phyloP scores from a whole-genome alignment of 2,888 invertebrate species.

The Barypeithes pellucidus region DNA sequence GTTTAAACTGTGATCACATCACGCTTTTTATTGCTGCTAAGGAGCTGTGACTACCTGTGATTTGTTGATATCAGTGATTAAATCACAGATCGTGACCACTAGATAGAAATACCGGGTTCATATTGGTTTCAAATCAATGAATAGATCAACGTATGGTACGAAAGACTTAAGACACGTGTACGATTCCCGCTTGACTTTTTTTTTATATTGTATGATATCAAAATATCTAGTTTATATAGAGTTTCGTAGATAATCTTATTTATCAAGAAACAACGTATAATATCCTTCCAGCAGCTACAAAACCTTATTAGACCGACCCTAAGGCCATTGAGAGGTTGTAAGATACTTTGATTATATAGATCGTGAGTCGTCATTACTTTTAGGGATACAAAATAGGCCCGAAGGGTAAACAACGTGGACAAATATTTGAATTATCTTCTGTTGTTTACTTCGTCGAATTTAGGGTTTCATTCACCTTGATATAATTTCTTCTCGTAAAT shows the following conservation, averaged over 20 bases:
- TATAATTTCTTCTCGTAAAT: neutral
- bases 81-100: too few species aligned
- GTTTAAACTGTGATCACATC: too few species aligned
- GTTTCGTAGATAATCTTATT: neutral
- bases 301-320: neutral
- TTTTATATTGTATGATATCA: too few species aligned
- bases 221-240: too few species aligned
- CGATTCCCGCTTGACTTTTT: too few species aligned
- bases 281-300: neutral
- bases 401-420: neutral
- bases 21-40: too few species aligned
- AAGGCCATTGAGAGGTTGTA: neutral
- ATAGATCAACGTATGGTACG: too few species aligned
- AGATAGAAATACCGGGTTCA: too few species aligned
- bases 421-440: neutral
- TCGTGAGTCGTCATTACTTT: neutral
- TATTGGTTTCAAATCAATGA: too few species aligned
- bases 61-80: too few species aligned
- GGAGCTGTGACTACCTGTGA: too few species aligned
- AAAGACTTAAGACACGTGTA: too few species aligned
- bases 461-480: neutral
- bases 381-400: neutral
- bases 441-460: neutral
- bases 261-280: conserved; percentile 4
- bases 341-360: neutral